These are phyloP conservation scores for Polydrusus pterygomalis DNA, from an alignment of 2,888 invertebrate genomes.

Conservation along the genomic window DNA sequence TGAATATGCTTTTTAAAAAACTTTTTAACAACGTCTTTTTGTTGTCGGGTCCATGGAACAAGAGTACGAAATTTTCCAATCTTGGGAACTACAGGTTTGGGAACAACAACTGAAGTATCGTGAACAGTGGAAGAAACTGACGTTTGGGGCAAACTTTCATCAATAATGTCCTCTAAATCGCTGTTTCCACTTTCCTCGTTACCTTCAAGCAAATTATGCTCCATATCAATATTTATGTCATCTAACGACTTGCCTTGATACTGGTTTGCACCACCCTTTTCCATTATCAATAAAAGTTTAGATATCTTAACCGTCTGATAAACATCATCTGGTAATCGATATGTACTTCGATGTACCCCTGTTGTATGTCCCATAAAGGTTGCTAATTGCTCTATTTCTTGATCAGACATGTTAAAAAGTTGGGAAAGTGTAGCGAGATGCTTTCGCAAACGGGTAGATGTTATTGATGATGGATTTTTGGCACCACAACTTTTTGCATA, in stretches of 20 bases:
- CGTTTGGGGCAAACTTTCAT: neutral
- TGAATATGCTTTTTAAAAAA: constrained; percentile 32
- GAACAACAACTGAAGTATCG: neutral
- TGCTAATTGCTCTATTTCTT: constrained; percentile 57
- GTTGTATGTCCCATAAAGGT: constrained; percentile 59
- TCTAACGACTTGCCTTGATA: constrained; percentile 55
- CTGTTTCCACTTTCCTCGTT: neutral
- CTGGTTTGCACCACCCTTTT: constrained; percentile 52
- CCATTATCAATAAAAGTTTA: constrained; percentile 56
- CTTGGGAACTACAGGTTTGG: neutral
- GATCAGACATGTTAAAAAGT: constrained; percentile 55
- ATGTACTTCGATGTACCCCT: constrained; percentile 53
- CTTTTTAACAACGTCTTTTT: constrained; percentile 37
- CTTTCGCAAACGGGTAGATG: constrained; percentile 55
- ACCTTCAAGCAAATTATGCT: neutral
- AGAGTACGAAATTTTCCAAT: neutral
- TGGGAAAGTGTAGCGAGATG: constrained; percentile 58
- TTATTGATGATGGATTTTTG: constrained; percentile 55
- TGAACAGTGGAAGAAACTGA: neutral
- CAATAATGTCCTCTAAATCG: neutral
- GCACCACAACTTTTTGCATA: constrained; percentile 55
- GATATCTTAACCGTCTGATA: constrained; percentile 58
- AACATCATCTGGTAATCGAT: constrained; percentile 50
- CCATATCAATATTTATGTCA: constrained; percentile 46
- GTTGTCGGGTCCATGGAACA: constrained; percentile 40